phyloP scores from a whole-genome alignment of 2,888 invertebrate species.

The Drosophila incognita region DNA sequence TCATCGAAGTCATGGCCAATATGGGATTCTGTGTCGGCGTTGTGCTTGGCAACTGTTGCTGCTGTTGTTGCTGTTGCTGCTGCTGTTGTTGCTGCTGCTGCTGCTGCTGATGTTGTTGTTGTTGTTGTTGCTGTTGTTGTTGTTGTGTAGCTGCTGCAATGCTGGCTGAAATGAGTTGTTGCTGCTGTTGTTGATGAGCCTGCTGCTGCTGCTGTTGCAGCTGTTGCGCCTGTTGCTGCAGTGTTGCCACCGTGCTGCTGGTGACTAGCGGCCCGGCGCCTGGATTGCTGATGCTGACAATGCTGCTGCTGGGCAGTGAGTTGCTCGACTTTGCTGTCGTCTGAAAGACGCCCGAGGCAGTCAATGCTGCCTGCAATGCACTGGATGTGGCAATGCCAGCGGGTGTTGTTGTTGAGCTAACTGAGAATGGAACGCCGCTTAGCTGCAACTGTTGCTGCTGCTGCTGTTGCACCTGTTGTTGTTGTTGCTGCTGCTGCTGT shows the following conservation, averaged over 20 bases:
- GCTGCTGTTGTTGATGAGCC: constrained; percentile 58
- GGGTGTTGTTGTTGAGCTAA: constrained; percentile 79
- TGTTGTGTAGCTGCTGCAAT: constrained; percentile 47
- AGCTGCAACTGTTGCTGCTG: constrained; percentile 75
- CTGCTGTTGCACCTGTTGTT: constrained; percentile 62
- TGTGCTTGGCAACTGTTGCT: constrained; percentile 55
- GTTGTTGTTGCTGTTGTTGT: constrained; percentile 84
- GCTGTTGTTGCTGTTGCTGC: constrained; percentile 85
- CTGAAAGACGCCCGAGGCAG: constrained; percentile 85
- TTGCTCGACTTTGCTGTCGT: constrained; percentile 64
- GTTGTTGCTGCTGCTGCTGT: constrained; percentile 70
- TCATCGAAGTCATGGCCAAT: constrained; percentile 84
- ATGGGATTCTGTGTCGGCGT: constrained; percentile 85
- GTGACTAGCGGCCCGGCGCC: constrained; percentile 79
- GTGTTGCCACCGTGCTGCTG: constrained; percentile 80
- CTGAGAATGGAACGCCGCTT: constrained; percentile 81
- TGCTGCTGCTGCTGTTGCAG: constrained; percentile 66
- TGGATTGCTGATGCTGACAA: constrained; percentile 83
- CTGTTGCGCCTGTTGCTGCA: constrained; percentile 75
- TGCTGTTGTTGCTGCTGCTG: constrained; percentile 84
- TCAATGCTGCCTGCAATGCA: constrained; percentile 85
- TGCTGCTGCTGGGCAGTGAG: constrained; percentile 82
- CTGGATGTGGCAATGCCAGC: constrained; percentile 81
- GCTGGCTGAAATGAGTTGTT: constrained; percentile 58
- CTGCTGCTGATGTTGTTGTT: constrained; percentile 82